Evolutionary conservation across 2,113 vertebrate species (phyloP).

Genomic region (Todiramphus chloris): DNA sequence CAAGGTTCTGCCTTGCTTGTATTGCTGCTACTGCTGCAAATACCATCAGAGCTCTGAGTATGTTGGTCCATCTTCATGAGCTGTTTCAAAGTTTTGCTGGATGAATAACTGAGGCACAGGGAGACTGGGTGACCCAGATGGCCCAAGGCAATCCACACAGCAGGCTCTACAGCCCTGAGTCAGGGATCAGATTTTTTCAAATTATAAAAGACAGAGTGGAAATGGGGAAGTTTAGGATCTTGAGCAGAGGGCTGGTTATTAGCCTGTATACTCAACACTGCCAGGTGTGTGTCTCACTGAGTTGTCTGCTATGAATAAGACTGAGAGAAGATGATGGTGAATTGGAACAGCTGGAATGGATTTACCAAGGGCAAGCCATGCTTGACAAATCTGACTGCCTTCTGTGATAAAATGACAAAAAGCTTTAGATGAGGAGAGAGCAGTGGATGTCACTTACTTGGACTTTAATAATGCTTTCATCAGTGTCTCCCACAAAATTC

Average conservation of each 20-base stretch:
- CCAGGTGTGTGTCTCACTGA: not conserved
- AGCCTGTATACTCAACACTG: not conserved
- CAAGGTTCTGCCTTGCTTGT: not conserved
- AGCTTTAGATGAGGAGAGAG: not conserved
- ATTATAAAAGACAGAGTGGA: not conserved
- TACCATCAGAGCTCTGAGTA: not conserved
- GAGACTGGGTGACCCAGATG: not conserved
- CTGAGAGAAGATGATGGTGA: not conserved
- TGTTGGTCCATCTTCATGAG: fast-evolving
- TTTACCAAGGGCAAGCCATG: not conserved
- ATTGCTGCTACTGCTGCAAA: not conserved
- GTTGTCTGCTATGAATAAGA: not conserved
- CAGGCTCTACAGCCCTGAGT: not conserved
- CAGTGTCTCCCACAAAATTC: not conserved
- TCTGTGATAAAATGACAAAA: not conserved
- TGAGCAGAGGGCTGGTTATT: not conserved
- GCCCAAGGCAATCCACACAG: not conserved
- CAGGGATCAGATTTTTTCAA: not conserved
- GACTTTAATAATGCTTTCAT: not conserved
- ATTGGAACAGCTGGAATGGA: not conserved
- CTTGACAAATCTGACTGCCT: not conserved
- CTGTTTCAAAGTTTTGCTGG: not conserved
- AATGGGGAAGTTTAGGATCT: not conserved
- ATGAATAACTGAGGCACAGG: not conserved
- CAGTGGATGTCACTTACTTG: not conserved